Base-by-base conservation (phyloP, 2,113 vertebrate genomes). In the Eulemur rufifrons region DNA sequence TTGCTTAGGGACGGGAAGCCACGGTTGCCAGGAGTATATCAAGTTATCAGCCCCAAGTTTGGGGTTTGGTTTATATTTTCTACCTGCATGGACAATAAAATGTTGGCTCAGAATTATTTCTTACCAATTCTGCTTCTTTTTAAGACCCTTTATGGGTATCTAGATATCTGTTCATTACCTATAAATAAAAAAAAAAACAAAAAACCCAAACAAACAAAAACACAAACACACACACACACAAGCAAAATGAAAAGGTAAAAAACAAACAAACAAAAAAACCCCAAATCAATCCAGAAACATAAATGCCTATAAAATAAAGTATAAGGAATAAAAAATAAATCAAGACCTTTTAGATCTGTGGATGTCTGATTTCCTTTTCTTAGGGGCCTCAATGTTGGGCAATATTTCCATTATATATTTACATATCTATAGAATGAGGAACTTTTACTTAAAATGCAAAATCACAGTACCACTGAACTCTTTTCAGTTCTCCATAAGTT, bases 331-430 rank as follows among this genome's bases (percentile, higher is more conserved):
- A 47, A 9, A 50, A 25, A 18, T 73, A 27, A 14, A 9, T 5
- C 0, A 6, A 4, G 6, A 21, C 25, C n/a, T 66, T 66, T 42
- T 25, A 32, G 13, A 37, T 13, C 47, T 10, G 1, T 4, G 8
- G 18, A 8, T 4, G 5, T 27, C 50, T 6, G 5, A 45, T 27
- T 37, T 50, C 54, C 37, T 73, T 68, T 23, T 27, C 39, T 47
- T 6, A 59, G 11, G n/a, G 32, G 47, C 29, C 47, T 20, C 15
- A 21, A 32, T 0, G 9, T 37, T 27, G 2, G 17, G 6, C 21
- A 2, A 34, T 5, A 11, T 23, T 85, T 71, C 52, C 45, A 18
- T 23, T 25, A 42, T 0, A 7, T 25, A 50, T n/a, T 61, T 61
- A 8, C 47, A 34, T 27, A 34, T 27, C 14, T 39, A 14, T 10